Evolutionary conservation across 2,797 vertebrate genomes (phyloP).

Genomic region (Danio jaintianensis): DNA sequence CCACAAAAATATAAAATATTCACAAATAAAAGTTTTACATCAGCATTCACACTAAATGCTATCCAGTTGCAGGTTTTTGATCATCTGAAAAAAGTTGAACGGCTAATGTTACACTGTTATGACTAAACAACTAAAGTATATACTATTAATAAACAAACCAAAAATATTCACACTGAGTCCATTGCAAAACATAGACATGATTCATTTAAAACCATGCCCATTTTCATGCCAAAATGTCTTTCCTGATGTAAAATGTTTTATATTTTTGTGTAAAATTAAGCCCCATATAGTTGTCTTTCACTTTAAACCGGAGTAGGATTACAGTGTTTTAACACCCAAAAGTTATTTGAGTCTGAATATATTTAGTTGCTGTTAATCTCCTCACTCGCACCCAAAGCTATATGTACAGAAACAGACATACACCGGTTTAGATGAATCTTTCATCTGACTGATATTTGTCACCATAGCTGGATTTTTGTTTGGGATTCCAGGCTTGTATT

Average conservation of each 20-base stretch:
- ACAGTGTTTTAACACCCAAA: background rate
- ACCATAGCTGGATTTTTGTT: slow-evolving; percentile 37
- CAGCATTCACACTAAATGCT: background rate
- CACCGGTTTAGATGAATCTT: slow-evolving; percentile 31
- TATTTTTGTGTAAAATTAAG: background rate
- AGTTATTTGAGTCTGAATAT: background rate
- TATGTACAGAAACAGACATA: slow-evolving; percentile 7
- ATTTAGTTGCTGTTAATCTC: slow-evolving; percentile 30
- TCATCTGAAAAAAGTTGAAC: background rate
- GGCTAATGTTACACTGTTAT: background rate
- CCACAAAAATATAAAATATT: background rate
- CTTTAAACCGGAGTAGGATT: background rate
- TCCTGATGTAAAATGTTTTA: background rate
- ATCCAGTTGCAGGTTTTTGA: background rate
- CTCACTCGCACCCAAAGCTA: background rate
- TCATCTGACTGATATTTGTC: slow-evolving; percentile 39
- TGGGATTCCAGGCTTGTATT: slow-evolving; percentile 30
- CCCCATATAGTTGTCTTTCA: background rate
- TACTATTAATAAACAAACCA: background rate
- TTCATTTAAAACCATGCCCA: background rate
- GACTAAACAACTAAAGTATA: background rate
- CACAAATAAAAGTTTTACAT: background rate
- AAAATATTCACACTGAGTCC: background rate
- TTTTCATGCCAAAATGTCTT: background rate
- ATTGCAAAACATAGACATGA: background rate